Conservation (phyloP, 2,113 vertebrate species). For the Laterallus jamaicensis region DNA sequence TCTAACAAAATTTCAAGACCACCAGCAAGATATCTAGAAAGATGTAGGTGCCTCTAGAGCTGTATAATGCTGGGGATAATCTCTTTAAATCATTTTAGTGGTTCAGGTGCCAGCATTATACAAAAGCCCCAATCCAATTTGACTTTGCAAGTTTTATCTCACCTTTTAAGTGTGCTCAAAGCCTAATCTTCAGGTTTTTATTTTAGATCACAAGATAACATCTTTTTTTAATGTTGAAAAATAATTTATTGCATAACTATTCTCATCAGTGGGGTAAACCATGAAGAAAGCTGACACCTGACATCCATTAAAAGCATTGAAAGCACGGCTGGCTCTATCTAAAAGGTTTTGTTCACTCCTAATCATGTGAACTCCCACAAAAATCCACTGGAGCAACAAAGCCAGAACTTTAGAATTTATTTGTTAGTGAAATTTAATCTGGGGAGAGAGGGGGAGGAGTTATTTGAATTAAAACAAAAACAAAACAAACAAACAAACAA, state of each 20-base stretch:
- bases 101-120: background rate
- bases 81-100: background rate
- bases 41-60: background rate
- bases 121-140: background rate
- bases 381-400: background rate
- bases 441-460: no score
- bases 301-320: background rate
- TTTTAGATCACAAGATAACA: background rate
- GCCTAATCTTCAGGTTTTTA: background rate
- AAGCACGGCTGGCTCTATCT: background rate
- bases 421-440: background rate
- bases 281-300: background rate
- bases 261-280: background rate
- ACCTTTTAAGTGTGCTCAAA: slow-evolving; percentile 6
- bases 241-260: background rate
- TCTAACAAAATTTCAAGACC: background rate
- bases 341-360: background rate
- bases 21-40: background rate
- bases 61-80: background rate
- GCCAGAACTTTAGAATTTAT: background rate
- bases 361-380: background rate
- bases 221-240: background rate
- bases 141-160: background rate
- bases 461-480: background rate
- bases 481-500: background rate